These are phyloP conservation scores for Psammodynastes pulverulentus DNA, from an alignment of 2,113 vertebrate species.

Conservation along the genomic window DNA sequence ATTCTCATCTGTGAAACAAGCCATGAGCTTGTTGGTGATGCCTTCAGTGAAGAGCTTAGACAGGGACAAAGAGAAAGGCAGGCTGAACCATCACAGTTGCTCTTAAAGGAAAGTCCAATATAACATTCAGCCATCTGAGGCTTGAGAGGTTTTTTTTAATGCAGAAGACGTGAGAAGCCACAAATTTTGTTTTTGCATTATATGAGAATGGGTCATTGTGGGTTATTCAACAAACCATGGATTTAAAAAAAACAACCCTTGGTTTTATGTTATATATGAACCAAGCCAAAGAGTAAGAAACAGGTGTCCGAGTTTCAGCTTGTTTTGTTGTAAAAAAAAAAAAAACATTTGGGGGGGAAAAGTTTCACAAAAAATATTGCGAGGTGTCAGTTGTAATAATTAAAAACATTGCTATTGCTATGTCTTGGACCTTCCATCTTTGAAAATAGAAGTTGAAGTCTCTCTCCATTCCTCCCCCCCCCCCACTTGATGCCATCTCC, in stretches of 20 bases:
- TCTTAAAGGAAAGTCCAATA: background rate
- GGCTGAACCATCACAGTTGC: background rate
- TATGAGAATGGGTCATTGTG: background rate
- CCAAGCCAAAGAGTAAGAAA: background rate
- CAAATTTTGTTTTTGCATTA: background rate
- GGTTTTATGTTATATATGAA: background rate
- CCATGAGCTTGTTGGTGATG: slow-evolving; percentile 97
- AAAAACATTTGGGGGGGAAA: background rate
- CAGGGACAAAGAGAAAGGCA: background rate
- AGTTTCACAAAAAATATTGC: background rate
- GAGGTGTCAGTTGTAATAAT: background rate
- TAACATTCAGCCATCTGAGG: background rate
- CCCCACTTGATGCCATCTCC: background rate
- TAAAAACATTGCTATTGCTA: background rate
- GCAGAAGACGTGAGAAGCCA: background rate
- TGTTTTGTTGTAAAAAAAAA: background rate
- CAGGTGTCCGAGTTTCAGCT: background rate
- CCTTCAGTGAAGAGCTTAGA: slow-evolving; percentile 92
- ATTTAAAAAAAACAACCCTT: background rate
- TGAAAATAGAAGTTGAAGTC: background rate
- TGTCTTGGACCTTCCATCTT: background rate
- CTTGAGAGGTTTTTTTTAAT: background rate
- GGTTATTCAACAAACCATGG: background rate
- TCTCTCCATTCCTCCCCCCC: background rate
- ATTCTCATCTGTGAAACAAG: slow-evolving; percentile 83